These are phyloP conservation scores for Mirounga angustirostris DNA, from an alignment of 2,113 vertebrate genomes.

Conservation along the genomic window DNA sequence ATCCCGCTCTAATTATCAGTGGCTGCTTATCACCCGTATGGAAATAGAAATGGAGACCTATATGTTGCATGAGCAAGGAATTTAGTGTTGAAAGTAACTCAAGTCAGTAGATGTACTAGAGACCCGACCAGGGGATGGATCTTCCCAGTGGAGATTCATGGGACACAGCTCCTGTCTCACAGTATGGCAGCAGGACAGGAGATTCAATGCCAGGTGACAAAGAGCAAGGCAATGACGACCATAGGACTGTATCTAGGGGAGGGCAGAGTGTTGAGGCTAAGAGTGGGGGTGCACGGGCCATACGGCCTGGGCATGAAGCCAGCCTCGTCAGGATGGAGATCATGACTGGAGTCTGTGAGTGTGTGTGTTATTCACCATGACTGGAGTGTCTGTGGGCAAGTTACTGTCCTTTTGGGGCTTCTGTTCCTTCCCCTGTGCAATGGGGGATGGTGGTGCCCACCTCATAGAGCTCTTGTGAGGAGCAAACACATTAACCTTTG, in stretches of 20 bases:
- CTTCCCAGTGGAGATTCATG: neutral
- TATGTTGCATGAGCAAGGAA: too few species aligned
- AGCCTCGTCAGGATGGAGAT: neutral
- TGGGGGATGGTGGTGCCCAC: neutral
- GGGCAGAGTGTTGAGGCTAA: neutral
- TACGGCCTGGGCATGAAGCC: neutral
- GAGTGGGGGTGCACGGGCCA: neutral
- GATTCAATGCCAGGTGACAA: neutral
- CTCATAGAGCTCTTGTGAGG: neutral
- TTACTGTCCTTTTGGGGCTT: neutral
- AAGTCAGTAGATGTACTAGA: neutral
- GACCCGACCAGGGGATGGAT: neutral
- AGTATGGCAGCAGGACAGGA: neutral
- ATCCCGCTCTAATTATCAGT: neutral
- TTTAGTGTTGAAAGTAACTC: neutral
- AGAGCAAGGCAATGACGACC: neutral
- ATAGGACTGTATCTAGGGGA: neutral
- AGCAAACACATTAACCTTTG: rapidly evolving
- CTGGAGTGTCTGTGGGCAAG: neutral
- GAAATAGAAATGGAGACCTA: neutral
- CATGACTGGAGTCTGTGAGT: neutral
- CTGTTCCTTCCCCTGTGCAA: neutral
- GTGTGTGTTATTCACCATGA: too few species aligned
- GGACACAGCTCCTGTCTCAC: neutral
- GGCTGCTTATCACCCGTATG: neutral